phyloP scores from a whole-genome alignment of 2,888 invertebrate genomes.

The Liopterus haemorrhoidalis region DNA sequence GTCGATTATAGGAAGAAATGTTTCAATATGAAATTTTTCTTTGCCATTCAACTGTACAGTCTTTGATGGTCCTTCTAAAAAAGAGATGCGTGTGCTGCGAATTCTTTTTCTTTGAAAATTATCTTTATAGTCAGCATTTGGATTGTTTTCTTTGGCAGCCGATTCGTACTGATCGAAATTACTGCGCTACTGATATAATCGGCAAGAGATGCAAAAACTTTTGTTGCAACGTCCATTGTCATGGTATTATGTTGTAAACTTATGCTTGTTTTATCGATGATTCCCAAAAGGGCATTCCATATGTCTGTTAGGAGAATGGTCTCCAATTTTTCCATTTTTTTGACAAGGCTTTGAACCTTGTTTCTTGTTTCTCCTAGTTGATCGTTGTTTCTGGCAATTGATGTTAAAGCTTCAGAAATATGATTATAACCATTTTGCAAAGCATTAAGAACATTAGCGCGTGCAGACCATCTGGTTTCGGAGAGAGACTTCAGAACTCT shows the following conservation, averaged over 20 bases:
- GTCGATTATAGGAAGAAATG: slow-evolving; percentile 26
- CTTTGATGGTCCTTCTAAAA: slow-evolving; percentile 17
- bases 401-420: slow-evolving; percentile 32
- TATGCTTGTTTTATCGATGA: slow-evolving; percentile 32
- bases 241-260: slow-evolving; percentile 23
- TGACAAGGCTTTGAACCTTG: slow-evolving; percentile 27
- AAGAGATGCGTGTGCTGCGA: slow-evolving; percentile 18
- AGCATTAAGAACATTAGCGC: slow-evolving; percentile 32
- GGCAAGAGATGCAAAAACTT: slow-evolving; percentile 16
- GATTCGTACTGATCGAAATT: slow-evolving; percentile 17
- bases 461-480: slow-evolving; percentile 36
- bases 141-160: slow-evolving; percentile 20
- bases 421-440: slow-evolving; percentile 31
- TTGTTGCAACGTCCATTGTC: slow-evolving; percentile 24
- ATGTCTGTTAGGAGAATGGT: too few species aligned
- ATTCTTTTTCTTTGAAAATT: too few species aligned
- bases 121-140: slow-evolving; percentile 19
- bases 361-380: slow-evolving; percentile 33
- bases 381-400: slow-evolving; percentile 31
- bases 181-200: slow-evolving; percentile 17
- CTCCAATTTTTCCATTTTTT: too few species aligned
- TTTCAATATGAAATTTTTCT: slow-evolving; percentile 23
- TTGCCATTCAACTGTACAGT: slow-evolving; percentile 19
- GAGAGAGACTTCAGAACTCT: slow-evolving; percentile 32
- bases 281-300: slow-evolving; percentile 31